phyloP scores from a whole-genome alignment of 2,797 vertebrate genomes.

The Acanthis flammea region DNA sequence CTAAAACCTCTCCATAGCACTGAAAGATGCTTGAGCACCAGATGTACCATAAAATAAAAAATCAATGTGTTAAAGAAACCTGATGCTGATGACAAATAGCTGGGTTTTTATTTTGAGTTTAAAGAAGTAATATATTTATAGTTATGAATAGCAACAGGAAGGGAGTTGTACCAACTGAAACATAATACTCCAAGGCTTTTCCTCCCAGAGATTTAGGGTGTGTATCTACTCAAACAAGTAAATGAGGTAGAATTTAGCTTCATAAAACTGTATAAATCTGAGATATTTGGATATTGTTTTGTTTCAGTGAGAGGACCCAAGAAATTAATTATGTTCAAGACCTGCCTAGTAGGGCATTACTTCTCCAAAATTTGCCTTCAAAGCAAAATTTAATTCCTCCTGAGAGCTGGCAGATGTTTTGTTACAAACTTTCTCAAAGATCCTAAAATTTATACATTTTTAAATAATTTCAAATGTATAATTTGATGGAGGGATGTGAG shows the following conservation, averaged over 20 bases:
- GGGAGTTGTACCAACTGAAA: conserved; percentile 54
- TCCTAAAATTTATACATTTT: background rate
- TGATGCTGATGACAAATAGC: background rate
- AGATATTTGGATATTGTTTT: background rate
- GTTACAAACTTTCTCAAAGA: background rate
- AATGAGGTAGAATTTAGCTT: background rate
- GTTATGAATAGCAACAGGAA: conserved; percentile 64
- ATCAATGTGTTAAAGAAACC: background rate
- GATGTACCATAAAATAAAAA: background rate
- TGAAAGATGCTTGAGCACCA: background rate
- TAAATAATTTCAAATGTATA: background rate
- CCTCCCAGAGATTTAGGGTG: background rate
- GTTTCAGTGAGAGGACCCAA: background rate
- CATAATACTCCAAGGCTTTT: conserved; percentile 35
- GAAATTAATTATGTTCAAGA: background rate
- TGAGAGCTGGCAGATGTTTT: background rate
- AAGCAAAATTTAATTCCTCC: background rate
- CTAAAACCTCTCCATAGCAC: background rate
- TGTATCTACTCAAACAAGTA: background rate
- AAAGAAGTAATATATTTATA: background rate
- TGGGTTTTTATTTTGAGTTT: background rate
- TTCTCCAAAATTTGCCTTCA: background rate
- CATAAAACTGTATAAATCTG: background rate
- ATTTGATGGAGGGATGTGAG: background rate
- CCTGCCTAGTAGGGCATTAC: background rate